Conservation (phyloP, 2,113 vertebrate species). For the Numida meleagris region DNA sequence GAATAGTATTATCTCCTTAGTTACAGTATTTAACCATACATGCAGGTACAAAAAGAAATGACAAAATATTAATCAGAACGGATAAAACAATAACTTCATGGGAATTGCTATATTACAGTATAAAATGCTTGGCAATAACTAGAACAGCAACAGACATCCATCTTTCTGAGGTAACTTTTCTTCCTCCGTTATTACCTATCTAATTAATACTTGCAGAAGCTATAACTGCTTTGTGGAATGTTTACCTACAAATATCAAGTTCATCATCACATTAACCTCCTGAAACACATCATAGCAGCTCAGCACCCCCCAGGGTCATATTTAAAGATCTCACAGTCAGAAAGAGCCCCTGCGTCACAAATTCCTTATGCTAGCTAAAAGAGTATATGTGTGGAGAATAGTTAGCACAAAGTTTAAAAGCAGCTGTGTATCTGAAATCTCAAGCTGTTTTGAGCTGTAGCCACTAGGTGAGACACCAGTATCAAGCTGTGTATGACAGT, state of each 20-base stretch:
- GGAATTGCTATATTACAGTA: not conserved
- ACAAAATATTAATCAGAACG: not conserved
- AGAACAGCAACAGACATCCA: not conserved
- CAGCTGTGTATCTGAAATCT: not conserved
- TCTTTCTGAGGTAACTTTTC: not conserved
- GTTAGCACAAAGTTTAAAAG: not conserved
- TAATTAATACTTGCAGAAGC: not conserved
- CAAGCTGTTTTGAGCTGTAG: not conserved
- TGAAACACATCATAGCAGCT: not conserved
- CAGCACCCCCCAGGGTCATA: not conserved
- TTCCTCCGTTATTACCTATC: not conserved
- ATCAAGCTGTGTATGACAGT: not conserved
- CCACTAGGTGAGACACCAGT: not conserved
- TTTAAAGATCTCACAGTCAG: not conserved
- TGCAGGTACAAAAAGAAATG: not conserved
- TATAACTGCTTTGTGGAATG: not conserved
- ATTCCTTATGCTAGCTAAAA: not conserved
- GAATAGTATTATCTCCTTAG: not conserved
- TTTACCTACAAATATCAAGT: not conserved
- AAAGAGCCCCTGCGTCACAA: not conserved
- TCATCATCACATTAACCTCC: not conserved
- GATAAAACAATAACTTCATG: not conserved
- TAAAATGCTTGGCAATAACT: not conserved
- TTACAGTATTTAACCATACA: not conserved
- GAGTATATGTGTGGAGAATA: accelerated